These are phyloP conservation scores for Ophion slaviceki DNA, from an alignment of 2,888 invertebrate genomes.

Conservation along the genomic window DNA sequence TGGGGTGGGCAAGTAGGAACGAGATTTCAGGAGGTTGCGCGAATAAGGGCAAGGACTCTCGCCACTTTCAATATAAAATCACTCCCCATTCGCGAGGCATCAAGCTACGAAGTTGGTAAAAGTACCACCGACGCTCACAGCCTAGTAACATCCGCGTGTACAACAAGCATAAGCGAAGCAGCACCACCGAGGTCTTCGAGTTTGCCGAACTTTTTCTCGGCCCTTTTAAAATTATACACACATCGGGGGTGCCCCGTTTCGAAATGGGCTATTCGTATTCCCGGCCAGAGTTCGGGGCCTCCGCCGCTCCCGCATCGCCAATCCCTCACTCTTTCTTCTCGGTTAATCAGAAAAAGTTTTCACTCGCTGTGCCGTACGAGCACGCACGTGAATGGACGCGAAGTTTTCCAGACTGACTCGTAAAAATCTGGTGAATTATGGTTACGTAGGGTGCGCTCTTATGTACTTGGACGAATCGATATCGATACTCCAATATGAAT, in stretches of 20 bases:
- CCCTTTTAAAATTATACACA: background rate
- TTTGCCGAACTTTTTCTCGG: conserved; percentile 7
- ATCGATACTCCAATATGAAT: too few relatives aligned
- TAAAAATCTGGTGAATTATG: conserved; percentile 12
- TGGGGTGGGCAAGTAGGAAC: background rate
- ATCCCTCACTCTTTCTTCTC: conserved; percentile 3
- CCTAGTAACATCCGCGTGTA: background rate
- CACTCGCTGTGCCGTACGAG: background rate
- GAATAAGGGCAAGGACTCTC: background rate
- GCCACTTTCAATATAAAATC: conserved; percentile 37
- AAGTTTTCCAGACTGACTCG: conserved; percentile 2
- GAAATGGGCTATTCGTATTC: conserved; percentile 1
- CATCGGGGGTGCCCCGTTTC: background rate
- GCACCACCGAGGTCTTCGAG: background rate
- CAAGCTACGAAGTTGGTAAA: background rate
- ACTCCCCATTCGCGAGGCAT: conserved; percentile 7
- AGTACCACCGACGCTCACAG: conserved; percentile 25
- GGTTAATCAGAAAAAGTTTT: conserved; percentile 10
- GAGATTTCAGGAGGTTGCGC: conserved; percentile 17
- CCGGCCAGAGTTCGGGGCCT: too few relatives aligned
- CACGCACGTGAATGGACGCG: background rate
- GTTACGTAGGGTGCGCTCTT: background rate
- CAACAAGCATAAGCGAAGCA: background rate
- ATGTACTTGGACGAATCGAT: background rate
- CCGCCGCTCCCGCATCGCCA: background rate